Percentiles rank a stretch among this genome's conserved stretches.
Conservation (phyloP, 2,888 invertebrate genomes). For the Chrysolina oricalcia region DNA sequence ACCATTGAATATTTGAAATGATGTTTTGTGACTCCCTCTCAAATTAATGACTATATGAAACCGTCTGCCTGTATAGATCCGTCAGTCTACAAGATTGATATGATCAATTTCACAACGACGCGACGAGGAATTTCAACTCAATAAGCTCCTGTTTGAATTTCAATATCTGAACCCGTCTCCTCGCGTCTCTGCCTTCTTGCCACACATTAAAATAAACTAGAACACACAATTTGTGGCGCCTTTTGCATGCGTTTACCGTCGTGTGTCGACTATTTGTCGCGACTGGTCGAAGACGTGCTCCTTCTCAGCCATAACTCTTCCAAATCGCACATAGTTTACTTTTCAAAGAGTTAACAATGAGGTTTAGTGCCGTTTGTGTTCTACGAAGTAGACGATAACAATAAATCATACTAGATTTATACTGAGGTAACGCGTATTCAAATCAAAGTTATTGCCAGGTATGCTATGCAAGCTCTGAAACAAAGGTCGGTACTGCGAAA, state of each 20-base stretch:
- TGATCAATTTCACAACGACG: not conserved
- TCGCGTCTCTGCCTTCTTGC: not conserved
- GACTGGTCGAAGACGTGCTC: conserved; percentile 27
- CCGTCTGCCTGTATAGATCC: no score
- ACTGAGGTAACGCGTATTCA: not conserved
- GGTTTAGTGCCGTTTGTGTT: not conserved
- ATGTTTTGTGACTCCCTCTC: no score
- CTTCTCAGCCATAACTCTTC: not conserved
- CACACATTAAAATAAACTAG: conserved; percentile 13
- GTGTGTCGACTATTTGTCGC: conserved; percentile 28
- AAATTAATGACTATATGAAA: no score
- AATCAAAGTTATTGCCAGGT: not conserved
- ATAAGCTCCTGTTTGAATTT: conserved; percentile 5
- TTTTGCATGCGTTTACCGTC: conserved; percentile 21
- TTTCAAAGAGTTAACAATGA: conserved; percentile 16
- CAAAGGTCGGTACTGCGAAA: conserved; percentile 10
- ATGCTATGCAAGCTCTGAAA: conserved; percentile 3
- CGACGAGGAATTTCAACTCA: not conserved
- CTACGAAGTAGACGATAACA: conserved; percentile 1
- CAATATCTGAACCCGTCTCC: not conserved
- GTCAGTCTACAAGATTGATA: no score
- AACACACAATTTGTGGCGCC: conserved; percentile 25
- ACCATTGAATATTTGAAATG: no score
- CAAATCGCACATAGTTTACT: conserved; percentile 4
- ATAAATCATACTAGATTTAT: conserved; percentile 10